Conservation (phyloP, 2,113 vertebrate species). For the Lophura nycthemera region DNA sequence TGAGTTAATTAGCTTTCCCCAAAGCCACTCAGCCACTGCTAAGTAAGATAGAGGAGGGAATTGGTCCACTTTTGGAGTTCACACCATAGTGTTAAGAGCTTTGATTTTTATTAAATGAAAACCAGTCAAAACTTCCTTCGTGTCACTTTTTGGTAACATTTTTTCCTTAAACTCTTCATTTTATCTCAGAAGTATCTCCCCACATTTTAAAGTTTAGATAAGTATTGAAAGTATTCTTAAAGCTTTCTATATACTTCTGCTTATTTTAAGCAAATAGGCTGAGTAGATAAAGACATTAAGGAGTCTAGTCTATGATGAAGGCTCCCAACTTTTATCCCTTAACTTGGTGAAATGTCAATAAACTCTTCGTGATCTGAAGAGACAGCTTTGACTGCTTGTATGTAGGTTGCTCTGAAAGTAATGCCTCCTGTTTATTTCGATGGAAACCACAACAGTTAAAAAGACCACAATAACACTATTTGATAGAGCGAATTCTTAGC, state of each 20-base stretch:
- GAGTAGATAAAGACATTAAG: not conserved
- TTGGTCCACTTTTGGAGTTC: not conserved
- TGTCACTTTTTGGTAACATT: not conserved
- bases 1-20: conserved; percentile 12
- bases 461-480: no score
- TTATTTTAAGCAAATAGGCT: not conserved
- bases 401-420: no score
- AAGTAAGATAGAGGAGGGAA: not conserved
- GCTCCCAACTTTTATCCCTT: not conserved
- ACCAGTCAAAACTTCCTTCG: not conserved
- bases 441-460: no score
- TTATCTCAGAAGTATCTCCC: rapidly evolving
- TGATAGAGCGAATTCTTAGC: no score
- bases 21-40: not conserved
- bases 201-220: not conserved
- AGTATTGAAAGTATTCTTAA: not conserved
- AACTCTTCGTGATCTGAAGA: not conserved
- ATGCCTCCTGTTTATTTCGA: no score
- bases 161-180: not conserved
- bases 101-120: not conserved
- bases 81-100: not conserved
- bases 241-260: not conserved
- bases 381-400: not conserved
- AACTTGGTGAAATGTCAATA: not conserved
- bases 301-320: not conserved